Evolutionary conservation across 2,797 vertebrate species (phyloP), one percentile per base, ranked within the genome.

Genomic region (Rhinatrema bivittatum): DNA sequence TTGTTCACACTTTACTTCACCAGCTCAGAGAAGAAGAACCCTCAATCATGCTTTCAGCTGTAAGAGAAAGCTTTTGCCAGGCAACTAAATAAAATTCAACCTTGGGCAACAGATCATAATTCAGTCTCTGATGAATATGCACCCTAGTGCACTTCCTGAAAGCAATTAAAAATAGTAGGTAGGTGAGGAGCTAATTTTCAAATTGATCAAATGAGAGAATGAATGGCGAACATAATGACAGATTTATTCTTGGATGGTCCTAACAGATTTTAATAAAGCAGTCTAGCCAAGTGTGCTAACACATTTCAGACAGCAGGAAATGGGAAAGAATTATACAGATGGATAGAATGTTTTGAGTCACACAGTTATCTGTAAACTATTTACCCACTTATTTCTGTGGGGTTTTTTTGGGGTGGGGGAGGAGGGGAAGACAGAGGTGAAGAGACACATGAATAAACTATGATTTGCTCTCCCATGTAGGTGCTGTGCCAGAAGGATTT

Each of bases 141-240:
- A 33, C 20, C 28, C 36, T 32, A 16, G 5, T 26, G 10, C 35
- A 25, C 13, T 36, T 46, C 20, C 24, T 32, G 41, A 33, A 30
- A 18, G 28, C 25, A 56, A 50, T 50, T 55, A 60, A 46, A 49
- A 65, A 41, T 24, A 56, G 18, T 28, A 41, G 22, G 27, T 46
- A 41, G 22, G 27, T 46, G 14, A 48, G 43, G 35, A 44, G 53
- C 46, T 43, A 32, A 36, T 32, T 48, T 53, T 46, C 22, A 42
- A 29, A 25, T 28, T 49, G 3, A 49, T 54, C 46, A 10, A 20
- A 42, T 30, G 21, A 34, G 18, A 43, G 30, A 2, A 39, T 48
- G 16, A 33, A 32, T 47, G 13, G 22, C 16, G 44, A 53, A 33
- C 20, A 26, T 37, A 53, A 33, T 20, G 25, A 16, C 11, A 32